These are phyloP conservation scores for Sardinella longiceps DNA, from an alignment of 2,797 vertebrate species.

Conservation along the genomic window DNA sequence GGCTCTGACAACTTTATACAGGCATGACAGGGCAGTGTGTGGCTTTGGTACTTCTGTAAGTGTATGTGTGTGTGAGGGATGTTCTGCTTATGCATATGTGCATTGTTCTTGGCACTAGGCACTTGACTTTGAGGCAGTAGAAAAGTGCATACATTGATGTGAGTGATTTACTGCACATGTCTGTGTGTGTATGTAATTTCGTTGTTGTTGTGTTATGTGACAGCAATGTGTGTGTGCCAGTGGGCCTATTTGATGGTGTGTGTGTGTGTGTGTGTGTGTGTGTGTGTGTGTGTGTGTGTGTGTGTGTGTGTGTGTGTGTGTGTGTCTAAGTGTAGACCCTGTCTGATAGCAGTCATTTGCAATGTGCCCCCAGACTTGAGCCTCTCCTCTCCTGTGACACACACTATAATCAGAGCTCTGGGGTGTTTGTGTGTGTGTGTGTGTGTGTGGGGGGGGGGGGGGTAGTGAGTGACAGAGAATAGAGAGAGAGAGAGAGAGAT, in stretches of 20 bases:
- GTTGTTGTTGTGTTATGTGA: no score
- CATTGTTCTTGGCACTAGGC: neutral
- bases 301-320: neutral
- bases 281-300: slow-evolving; percentile 19
- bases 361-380: no score
- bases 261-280: slow-evolving; percentile 16
- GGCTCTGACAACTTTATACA: no score
- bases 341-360: no score
- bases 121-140: no score
- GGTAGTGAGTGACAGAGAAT: neutral
- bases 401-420: slow-evolving; percentile 36
- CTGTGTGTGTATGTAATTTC: slow-evolving; percentile 25
- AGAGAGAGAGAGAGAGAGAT: neutral
- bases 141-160: no score
- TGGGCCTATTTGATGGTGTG: neutral
- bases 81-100: slow-evolving; percentile 48
- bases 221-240: neutral
- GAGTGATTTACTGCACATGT: neutral
- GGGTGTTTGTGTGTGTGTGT: neutral
- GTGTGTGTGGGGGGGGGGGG: neutral
- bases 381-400: no score
- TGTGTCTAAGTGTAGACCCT: neutral
- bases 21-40: no score
- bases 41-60: no score
- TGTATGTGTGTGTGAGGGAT: neutral